Percentiles rank a stretch among this genome's conserved stretches.
phyloP scores from a whole-genome alignment of 2,113 vertebrate genomes.

The Erythrocercus mccallii region DNA sequence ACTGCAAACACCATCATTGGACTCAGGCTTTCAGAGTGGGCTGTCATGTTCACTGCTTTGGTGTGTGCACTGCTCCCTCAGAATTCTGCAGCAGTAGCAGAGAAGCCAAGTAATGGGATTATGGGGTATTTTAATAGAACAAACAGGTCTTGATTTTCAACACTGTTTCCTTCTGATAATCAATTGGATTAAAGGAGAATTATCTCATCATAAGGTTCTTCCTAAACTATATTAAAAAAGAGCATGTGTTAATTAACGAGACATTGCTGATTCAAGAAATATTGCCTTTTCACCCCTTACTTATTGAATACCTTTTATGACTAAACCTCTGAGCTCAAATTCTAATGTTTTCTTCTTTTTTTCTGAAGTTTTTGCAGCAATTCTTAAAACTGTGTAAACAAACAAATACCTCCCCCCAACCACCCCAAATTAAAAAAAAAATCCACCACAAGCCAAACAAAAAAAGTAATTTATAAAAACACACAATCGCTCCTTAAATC shows the following conservation, averaged over 20 bases:
- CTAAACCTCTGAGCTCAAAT: not conserved
- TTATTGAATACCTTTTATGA: not conserved
- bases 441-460: not conserved
- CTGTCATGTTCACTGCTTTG: not conserved
- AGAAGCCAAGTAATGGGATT: not conserved
- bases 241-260: not conserved
- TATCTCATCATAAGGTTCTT: not conserved
- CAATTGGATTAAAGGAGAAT: not conserved
- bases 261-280: not conserved
- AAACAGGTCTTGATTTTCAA: not conserved
- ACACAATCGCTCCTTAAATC: not conserved
- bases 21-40: not conserved
- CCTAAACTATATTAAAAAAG: not conserved
- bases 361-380: not conserved
- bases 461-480: accelerated
- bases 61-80: not conserved
- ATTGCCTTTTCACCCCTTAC: not conserved
- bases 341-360: not conserved
- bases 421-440: not conserved
- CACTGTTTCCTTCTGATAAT: not conserved
- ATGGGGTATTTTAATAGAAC: not conserved
- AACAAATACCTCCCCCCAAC: not conserved
- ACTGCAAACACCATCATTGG: not conserved
- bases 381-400: not conserved
- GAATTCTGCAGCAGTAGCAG: not conserved